Conservation (phyloP, 2,113 vertebrate genomes). For the Acrocephalus kingi region DNA sequence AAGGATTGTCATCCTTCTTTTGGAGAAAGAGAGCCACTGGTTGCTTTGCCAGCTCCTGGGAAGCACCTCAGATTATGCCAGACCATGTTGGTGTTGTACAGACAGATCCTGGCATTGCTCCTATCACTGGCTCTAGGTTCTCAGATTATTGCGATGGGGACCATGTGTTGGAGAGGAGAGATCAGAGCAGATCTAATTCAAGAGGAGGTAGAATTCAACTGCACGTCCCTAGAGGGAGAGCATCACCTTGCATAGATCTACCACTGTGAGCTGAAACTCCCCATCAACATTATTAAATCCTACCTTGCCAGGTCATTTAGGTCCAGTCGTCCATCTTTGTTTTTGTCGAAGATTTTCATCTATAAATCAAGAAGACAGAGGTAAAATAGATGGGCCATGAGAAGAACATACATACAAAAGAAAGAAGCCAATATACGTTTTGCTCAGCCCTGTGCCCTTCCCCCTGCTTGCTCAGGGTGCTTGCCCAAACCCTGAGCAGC, state of each 20-base stretch:
- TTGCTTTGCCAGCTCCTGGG: background rate
- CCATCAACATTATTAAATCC: background rate
- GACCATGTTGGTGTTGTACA: background rate
- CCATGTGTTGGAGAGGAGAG: background rate
- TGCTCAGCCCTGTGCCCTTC: background rate
- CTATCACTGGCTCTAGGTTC: background rate
- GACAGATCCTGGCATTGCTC: background rate
- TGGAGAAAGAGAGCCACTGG: background rate
- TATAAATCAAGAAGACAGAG: conserved; percentile 66
- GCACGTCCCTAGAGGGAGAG: accelerated
- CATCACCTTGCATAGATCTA: background rate
- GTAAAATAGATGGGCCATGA: background rate
- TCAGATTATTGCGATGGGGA: background rate
- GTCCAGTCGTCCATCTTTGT: conserved; percentile 92
- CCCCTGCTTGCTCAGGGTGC: background rate
- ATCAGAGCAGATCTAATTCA: background rate
- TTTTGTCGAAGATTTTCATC: conserved; percentile 99
- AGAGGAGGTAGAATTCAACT: background rate
- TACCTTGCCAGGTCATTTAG: conserved; percentile 95
- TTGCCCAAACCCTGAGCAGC: background rate
- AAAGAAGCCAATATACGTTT: background rate
- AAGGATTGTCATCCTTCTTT: background rate
- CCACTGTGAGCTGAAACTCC: background rate
- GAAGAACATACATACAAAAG: background rate
- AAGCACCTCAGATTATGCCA: background rate